Base-by-base conservation (phyloP, 2,797 vertebrate genomes). In the Myotis findleyi region DNA sequence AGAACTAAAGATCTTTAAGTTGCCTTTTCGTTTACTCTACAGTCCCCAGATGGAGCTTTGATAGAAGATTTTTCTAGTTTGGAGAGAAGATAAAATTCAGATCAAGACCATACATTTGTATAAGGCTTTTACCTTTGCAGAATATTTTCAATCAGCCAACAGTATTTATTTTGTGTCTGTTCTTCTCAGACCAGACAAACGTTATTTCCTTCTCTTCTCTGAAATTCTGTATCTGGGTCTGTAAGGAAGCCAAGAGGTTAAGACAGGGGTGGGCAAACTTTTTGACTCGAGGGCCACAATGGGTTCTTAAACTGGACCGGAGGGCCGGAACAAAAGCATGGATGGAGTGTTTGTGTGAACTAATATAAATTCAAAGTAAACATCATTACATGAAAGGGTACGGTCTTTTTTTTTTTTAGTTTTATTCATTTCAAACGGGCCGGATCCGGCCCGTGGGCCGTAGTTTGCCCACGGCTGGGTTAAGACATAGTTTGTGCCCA, bases 61-160 rank as follows among this genome's bases (percentile, higher is more conserved):
- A 97, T 94, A 17, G 41, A 62, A 96, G 59, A 87, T 95, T 79
- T 93, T 95, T 95, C 93, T 92, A 90, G 69, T 94, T 96, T 92
- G 72, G 68, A 93, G 57, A 91, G 72, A 96, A 93, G 77, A 97
- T 97, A 95, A 96, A 96, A 95, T 94, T 96, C 71, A 92, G 77
- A 93, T 95, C 62, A 53, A 96, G 25, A 62, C 36, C 53, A 81
- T 92, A 72, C 87, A 93, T 95, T 87, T 94, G n/a, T 92, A 38
- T 91, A 93, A 92, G 49, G 57, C 73, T 93, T 97, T 96, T 93
- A 96, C 20, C 79, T 94, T 94, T 92, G 36, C 77, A 79, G 94
- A 97, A 95, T 41, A 87, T 88, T 95, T 95, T 92, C 95, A 93
- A 3, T 82, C 93, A 85, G 73, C 69, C 90, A 91, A 87, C 53